Conservation (phyloP, 2,113 vertebrate species). For the Sylvia atricapilla region DNA sequence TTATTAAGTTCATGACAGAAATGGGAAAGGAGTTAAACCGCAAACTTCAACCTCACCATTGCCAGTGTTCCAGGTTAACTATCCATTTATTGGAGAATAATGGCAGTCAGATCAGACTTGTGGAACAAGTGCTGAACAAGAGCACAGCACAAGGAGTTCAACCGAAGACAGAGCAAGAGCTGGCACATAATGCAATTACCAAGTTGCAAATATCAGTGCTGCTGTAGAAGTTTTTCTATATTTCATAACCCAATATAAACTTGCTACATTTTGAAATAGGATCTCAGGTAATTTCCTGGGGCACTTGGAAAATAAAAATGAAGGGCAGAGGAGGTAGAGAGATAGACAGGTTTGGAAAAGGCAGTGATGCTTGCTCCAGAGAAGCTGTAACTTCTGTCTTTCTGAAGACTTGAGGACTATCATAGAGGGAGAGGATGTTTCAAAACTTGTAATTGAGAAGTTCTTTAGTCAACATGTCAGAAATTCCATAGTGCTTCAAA, state of each 20-base stretch:
- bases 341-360: neutral
- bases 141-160: neutral
- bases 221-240: neutral
- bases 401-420: neutral
- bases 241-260: neutral
- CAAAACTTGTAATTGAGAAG: neutral
- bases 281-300: neutral
- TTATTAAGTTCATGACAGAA: neutral
- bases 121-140: neutral
- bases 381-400: neutral
- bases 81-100: neutral
- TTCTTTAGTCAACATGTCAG: neutral
- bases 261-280: neutral
- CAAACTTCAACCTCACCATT: neutral
- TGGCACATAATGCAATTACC: neutral
- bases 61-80: neutral
- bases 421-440: neutral
- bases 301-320: constrained; percentile 4
- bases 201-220: neutral
- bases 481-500: neutral
- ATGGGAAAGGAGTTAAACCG: neutral
- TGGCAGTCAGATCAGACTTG: neutral
- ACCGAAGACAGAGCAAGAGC: constrained; percentile 14
- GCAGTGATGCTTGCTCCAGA: neutral
- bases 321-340: neutral